A percentile compares a stretch with the other conserved stretches of the same genome.
phyloP scores from a whole-genome alignment of 2,888 invertebrate genomes.

The Bibio marci region DNA sequence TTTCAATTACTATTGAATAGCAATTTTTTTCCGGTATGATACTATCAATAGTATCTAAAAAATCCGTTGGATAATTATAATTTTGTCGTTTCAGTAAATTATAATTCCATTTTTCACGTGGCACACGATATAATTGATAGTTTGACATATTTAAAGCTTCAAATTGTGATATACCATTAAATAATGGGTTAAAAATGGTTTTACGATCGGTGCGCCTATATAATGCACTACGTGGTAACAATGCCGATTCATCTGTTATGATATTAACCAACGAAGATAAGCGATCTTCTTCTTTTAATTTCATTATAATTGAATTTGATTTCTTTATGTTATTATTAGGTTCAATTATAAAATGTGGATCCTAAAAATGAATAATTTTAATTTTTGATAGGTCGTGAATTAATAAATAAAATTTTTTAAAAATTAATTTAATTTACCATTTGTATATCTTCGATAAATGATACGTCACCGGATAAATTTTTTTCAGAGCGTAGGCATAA shows the following conservation, averaged over 20 bases:
- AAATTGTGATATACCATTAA: slow-evolving; percentile 35
- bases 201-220: no score
- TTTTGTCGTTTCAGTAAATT: slow-evolving; percentile 62
- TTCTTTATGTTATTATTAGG: slow-evolving; percentile 28
- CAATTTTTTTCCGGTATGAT: slow-evolving; percentile 52
- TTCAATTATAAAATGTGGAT: slow-evolving; percentile 32
- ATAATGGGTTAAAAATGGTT: slow-evolving; percentile 52
- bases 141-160: slow-evolving; percentile 56
- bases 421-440: slow-evolving; percentile 15
- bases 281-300: slow-evolving; percentile 64
- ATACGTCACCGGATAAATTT: slow-evolving; percentile 24
- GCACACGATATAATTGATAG: slow-evolving; percentile 57
- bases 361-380: slow-evolving; percentile 10
- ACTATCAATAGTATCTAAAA: slow-evolving; percentile 65
- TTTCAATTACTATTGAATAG: slow-evolving; percentile 55
- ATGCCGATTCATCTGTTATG: slow-evolving; percentile 55
- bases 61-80: slow-evolving; percentile 74
- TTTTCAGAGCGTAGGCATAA: slow-evolving; percentile 19
- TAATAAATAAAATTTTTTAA: no score
- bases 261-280: slow-evolving; percentile 50
- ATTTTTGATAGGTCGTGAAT: no score
- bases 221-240: slow-evolving; percentile 64
- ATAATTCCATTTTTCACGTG: slow-evolving; percentile 52
- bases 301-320: slow-evolving; percentile 30
- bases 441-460: slow-evolving; percentile 16